Evolutionary conservation across 2,888 invertebrate genomes (phyloP).

Genomic region (Romanomermis culicivorax): DNA sequence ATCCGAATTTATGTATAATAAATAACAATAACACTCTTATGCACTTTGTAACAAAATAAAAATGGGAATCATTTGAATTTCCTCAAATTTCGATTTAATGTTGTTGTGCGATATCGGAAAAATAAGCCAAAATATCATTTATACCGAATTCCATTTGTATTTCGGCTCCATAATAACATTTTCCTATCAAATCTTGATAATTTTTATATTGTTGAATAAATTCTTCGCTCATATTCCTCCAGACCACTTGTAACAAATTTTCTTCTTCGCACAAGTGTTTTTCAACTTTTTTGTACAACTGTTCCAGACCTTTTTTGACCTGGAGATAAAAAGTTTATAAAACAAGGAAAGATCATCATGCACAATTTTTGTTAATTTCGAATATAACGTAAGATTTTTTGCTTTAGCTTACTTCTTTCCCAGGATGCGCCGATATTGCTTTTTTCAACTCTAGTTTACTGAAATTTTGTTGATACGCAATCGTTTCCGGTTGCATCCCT

Average conservation of each 20-base stretch:
- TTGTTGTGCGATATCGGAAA: constrained; percentile 89
- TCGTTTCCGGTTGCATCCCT: constrained; percentile 86
- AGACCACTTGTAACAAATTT: constrained; percentile 80
- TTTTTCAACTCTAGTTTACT: constrained; percentile 86
- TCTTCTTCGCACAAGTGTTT: constrained; percentile 79
- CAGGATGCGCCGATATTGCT: constrained; percentile 34
- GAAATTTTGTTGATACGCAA: constrained; percentile 88
- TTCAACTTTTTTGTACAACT: constrained; percentile 80
- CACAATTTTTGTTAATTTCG: not conserved
- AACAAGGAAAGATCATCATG: not conserved
- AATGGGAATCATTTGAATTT: too few relatives aligned
- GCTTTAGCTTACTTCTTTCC: constrained; percentile 8
- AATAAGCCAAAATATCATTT: constrained; percentile 78
- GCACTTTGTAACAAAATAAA: too few relatives aligned
- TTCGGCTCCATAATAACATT: constrained; percentile 87
- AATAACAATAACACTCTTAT: too few relatives aligned
- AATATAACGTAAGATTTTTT: too few relatives aligned
- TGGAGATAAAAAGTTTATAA: constrained; percentile 14
- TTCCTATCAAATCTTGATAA: constrained; percentile 70
- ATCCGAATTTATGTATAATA: too few relatives aligned
- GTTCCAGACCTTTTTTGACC: constrained; percentile 73
- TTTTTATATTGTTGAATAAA: constrained; percentile 86
- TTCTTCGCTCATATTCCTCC: constrained; percentile 98
- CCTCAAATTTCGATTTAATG: constrained; percentile 38
- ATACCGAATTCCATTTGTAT: constrained; percentile 80